These are phyloP conservation scores for Yponomeuta sedellus DNA, from an alignment of 2,888 invertebrate species.

Conservation along the genomic window DNA sequence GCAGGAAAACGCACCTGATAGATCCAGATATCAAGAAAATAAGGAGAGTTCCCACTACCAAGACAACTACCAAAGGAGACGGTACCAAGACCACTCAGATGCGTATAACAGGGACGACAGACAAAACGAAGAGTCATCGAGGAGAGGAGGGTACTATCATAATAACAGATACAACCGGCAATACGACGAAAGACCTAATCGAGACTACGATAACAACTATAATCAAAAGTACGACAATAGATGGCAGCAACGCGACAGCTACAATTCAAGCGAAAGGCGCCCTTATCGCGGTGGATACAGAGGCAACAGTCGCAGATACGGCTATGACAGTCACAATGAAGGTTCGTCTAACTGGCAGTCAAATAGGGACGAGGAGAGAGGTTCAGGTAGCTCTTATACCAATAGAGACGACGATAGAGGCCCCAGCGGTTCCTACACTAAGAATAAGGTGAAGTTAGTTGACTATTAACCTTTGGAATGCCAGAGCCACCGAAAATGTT, in stretches of 20 bases:
- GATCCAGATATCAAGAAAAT: neutral
- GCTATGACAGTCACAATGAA: conserved; percentile 27
- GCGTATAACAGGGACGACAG: conserved; percentile 24
- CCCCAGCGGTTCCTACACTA: conserved; percentile 27
- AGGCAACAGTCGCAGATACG: conserved; percentile 29
- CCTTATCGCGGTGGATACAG: conserved; percentile 46
- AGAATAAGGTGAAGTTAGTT: conserved; percentile 58
- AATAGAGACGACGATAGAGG: conserved; percentile 24
- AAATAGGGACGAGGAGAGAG: conserved; percentile 13
- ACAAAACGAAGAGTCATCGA: conserved; percentile 21
- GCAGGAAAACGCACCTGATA: neutral
- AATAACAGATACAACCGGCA: conserved; percentile 33
- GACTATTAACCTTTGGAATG: no score
- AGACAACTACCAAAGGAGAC: neutral
- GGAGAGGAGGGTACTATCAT: conserved; percentile 24
- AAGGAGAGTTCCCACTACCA: neutral
- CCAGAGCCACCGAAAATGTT: no score
- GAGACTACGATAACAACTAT: conserved; percentile 24
- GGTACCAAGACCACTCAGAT: neutral
- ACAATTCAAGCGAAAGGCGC: conserved; percentile 28
- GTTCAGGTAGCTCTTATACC: neutral
- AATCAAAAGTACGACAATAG: conserved; percentile 23
- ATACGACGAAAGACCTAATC: conserved; percentile 25
- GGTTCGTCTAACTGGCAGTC: conserved; percentile 26
- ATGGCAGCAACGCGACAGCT: conserved; percentile 34